These are phyloP conservation scores for Phenganax marumi DNA, from an alignment of 92 coral and sea anemone genomes.

Conservation along the genomic window DNA sequence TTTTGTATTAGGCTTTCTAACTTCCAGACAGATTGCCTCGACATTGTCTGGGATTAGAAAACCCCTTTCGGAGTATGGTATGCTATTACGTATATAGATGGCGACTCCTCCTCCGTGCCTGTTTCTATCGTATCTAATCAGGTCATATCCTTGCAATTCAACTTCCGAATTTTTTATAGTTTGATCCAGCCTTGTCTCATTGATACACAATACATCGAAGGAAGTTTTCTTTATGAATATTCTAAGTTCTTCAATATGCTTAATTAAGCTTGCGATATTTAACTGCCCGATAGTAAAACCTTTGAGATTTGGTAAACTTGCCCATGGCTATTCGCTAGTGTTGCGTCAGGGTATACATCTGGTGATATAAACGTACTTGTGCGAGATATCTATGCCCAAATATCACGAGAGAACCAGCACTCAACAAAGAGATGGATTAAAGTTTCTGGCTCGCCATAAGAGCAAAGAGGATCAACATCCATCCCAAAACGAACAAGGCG, in stretches of 20 bases:
- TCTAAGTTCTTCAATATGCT: constrained; percentile 46
- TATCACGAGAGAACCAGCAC: too few species aligned
- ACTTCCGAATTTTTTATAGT: constrained; percentile 6
- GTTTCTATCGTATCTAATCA: constrained; percentile 26
- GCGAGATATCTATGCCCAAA: too few species aligned
- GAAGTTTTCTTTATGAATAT: constrained; percentile 33
- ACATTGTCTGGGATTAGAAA: too few species aligned
- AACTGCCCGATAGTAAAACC: constrained; percentile 43
- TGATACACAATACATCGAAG: constrained; percentile 46
- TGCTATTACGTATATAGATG: too few species aligned
- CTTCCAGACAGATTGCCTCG: too few species aligned
- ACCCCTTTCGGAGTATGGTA: too few species aligned
- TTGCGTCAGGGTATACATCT: background rate
- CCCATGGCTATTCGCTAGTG: background rate
- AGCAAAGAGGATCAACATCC: too few species aligned
- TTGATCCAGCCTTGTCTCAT: constrained; percentile 48
- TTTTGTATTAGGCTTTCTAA: too few species aligned
- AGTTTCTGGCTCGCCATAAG: too few species aligned
- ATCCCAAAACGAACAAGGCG: too few species aligned
- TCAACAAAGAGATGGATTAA: too few species aligned
- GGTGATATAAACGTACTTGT: background rate
- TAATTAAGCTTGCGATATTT: constrained; percentile 45
- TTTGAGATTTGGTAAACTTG: constrained; percentile 15
- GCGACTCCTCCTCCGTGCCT: constrained; percentile 44
- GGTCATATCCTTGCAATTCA: constrained; percentile 41